These are phyloP conservation scores for Ditylenchus weischeri DNA, from an alignment of 2,888 invertebrate genomes.

Conservation along the genomic window DNA sequence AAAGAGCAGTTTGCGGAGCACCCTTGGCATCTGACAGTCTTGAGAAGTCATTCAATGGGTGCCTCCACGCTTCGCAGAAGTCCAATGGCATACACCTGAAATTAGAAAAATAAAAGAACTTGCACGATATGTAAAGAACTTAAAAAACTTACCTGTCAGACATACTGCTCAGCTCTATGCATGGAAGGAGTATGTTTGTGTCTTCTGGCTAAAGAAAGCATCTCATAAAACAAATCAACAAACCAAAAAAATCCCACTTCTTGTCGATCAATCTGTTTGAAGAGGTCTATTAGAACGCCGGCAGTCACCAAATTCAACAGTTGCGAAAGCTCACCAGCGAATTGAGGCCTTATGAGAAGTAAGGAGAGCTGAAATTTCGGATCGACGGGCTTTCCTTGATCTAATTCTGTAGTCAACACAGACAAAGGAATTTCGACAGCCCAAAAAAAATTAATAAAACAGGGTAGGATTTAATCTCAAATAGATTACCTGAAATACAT, in stretches of 20 bases:
- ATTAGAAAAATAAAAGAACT: too few relatives aligned
- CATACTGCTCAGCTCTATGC: neutral
- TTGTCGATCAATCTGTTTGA: neutral
- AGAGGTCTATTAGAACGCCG: neutral
- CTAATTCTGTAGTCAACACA: too few relatives aligned
- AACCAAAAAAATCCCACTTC: neutral
- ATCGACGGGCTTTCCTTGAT: too few relatives aligned
- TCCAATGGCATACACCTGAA: neutral
- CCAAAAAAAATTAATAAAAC: too few relatives aligned
- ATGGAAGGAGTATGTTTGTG: slow-evolving; percentile 4
- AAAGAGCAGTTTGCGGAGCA: neutral
- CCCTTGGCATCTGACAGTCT: neutral
- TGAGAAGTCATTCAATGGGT: neutral
- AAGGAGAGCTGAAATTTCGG: neutral
- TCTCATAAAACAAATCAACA: neutral
- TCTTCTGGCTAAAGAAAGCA: neutral
- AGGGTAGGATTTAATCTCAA: too few relatives aligned
- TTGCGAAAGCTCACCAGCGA: neutral
- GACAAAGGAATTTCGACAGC: too few relatives aligned
- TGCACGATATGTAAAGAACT: neutral
- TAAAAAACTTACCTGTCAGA: neutral
- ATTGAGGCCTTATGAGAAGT: neutral
- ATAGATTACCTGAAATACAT: too few relatives aligned
- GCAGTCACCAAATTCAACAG: neutral
- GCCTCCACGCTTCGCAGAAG: neutral